Percentiles rank a stretch among this genome's conserved stretches.
These are phyloP conservation scores for Ardeotis arabs DNA, from an alignment of 2,113 vertebrate species.

Conservation along the genomic window DNA sequence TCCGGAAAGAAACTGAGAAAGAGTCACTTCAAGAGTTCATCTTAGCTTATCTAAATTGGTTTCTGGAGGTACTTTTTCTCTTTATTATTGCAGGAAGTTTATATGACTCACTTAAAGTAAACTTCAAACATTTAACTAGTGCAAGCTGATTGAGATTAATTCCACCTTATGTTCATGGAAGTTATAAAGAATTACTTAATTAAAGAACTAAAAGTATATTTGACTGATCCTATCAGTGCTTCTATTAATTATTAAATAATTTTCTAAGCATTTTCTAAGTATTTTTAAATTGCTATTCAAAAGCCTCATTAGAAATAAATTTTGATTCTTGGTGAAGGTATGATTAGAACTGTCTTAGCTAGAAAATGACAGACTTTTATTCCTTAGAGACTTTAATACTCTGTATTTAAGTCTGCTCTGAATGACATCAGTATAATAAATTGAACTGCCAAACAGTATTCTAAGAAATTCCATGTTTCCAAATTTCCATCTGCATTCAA, in stretches of 20 bases:
- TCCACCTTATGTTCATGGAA: neutral
- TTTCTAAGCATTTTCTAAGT: neutral
- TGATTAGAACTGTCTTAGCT: neutral
- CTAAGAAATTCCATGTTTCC: constrained; percentile 36
- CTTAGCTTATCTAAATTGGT: neutral
- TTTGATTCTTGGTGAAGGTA: neutral
- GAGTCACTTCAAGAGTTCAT: neutral
- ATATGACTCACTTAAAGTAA: neutral
- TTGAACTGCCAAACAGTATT: constrained; percentile 1
- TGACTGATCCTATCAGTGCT: neutral
- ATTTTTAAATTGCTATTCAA: neutral
- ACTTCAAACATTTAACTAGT: neutral
- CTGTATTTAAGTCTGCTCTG: neutral
- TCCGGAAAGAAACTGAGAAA: neutral
- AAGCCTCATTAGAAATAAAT: neutral
- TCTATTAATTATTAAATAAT: neutral
- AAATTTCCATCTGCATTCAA: constrained; percentile 11
- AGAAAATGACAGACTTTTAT: neutral
- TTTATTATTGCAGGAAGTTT: neutral
- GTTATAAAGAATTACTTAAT: neutral
- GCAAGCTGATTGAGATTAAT: neutral
- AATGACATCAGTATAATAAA: constrained; percentile 10
- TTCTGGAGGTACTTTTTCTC: neutral
- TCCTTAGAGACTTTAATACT: neutral
- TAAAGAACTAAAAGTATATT: neutral